Evolutionary conservation across 2,797 vertebrate genomes (phyloP).

Genomic region (Ambastaia sidthimunki): DNA sequence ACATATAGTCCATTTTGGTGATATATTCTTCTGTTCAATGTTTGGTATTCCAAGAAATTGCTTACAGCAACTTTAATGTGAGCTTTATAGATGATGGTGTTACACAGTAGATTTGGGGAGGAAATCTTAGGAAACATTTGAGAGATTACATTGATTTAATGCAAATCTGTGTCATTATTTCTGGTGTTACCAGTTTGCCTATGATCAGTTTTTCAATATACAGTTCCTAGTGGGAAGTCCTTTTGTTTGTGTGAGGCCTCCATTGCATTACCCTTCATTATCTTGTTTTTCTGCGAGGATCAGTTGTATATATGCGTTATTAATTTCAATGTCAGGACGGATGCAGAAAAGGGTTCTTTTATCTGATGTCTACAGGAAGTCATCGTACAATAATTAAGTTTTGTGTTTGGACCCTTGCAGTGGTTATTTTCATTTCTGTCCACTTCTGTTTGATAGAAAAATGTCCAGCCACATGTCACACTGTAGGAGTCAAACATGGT

Average conservation of each 20-base stretch:
- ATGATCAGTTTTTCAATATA: not conserved
- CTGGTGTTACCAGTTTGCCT: too few relatives aligned
- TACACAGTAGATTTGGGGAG: not conserved
- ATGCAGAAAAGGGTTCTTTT: not conserved
- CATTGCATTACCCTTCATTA: not conserved
- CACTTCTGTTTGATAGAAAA: not conserved
- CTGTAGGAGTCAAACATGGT: not conserved
- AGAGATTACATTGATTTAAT: not conserved
- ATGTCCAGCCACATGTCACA: not conserved
- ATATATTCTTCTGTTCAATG: too few relatives aligned
- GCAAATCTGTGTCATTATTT: not conserved
- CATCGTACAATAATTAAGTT: not conserved
- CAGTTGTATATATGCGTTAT: not conserved
- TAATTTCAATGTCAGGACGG: slow-evolving; percentile 2
- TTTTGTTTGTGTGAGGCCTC: not conserved
- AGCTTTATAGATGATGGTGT: not conserved
- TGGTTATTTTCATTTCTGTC: not conserved
- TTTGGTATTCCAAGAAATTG: too few relatives aligned
- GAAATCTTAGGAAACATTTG: not conserved
- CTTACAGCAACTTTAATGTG: not conserved
- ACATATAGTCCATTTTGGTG: too few relatives aligned
- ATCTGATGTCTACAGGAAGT: slow-evolving; percentile 2
- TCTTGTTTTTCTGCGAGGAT: not conserved
- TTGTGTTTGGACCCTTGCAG: slow-evolving; percentile 6
- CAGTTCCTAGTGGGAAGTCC: not conserved